Percentiles rank a stretch among this genome's conserved stretches.
phyloP scores from a whole-genome alignment of 1,140 invertebrate genomes.

The Drosophila nebulosa region DNA sequence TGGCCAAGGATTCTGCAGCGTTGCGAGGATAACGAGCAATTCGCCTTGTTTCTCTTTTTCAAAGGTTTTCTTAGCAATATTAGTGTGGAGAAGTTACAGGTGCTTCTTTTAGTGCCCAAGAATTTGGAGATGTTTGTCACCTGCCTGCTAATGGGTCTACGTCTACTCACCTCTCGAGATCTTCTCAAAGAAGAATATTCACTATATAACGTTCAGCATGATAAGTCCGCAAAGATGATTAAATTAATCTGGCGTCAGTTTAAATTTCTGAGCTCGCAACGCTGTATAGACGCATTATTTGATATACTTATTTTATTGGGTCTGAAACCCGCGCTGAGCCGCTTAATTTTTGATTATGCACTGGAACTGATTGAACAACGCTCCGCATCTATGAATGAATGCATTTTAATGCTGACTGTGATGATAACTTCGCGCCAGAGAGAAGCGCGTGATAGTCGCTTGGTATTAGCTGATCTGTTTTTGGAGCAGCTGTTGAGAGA shows the following conservation, averaged over 20 bases:
- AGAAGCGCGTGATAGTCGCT: conserved; percentile 19
- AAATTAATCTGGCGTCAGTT: conserved; percentile 72
- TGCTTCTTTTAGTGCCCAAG: conserved; percentile 55
- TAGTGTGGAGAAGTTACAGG: conserved; percentile 44
- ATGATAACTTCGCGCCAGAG: conserved; percentile 34
- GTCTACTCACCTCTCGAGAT: conserved; percentile 41
- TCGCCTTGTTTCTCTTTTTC: conserved; percentile 65
- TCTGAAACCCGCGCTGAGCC: conserved; percentile 26
- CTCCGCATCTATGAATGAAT: conserved; percentile 61
- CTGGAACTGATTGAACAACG: conserved; percentile 51
- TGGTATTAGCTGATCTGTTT: conserved; percentile 42
- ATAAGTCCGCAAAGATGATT: conserved; percentile 14
- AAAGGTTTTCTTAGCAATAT: conserved; percentile 70
- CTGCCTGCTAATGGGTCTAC: conserved; percentile 55
- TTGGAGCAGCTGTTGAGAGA: conserved; percentile 52
- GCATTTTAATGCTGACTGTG: conserved; percentile 50
- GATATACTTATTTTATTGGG: conserved; percentile 64
- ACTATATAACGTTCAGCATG: conserved; percentile 29
- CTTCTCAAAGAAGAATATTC: conserved; percentile 73
- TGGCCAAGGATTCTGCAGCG: conserved; percentile 66
- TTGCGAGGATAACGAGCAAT: conserved; percentile 69
- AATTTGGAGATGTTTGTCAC: conserved; percentile 70
- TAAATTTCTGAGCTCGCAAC: conserved; percentile 56
- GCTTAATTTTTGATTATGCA: conserved; percentile 60
- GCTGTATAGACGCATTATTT: conserved; percentile 34